These are phyloP conservation scores for Parthenolecanium corni DNA, from an alignment of 2,888 invertebrate species.

Conservation along the genomic window DNA sequence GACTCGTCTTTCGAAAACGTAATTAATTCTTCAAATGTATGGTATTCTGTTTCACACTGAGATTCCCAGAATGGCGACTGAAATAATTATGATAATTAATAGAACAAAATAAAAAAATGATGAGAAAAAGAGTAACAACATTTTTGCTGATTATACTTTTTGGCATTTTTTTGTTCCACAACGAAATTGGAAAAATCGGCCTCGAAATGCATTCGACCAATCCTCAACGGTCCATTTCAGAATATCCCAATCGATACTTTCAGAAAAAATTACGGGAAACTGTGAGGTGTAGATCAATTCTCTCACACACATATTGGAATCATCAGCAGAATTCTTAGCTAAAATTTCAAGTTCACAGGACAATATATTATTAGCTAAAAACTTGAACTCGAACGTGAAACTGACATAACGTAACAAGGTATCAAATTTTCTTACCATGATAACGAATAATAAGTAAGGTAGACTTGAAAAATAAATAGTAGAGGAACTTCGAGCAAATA, in stretches of 20 bases:
- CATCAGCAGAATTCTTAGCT: no score
- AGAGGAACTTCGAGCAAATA: no score
- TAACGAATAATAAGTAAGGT: no score
- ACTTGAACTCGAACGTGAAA: no score
- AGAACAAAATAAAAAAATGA: neutral
- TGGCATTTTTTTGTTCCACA: slow-evolving; percentile 8
- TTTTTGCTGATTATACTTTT: slow-evolving; percentile 15
- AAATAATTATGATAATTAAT: no score
- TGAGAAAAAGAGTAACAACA: neutral
- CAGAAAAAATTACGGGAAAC: slow-evolving; percentile 31
- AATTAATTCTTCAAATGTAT: slow-evolving; percentile 55
- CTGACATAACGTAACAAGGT: no score
- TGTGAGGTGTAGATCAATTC: slow-evolving; percentile 3
- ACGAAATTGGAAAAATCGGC: slow-evolving; percentile 31
- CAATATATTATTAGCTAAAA: no score
- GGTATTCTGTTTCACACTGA: slow-evolving; percentile 46
- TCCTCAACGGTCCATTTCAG: slow-evolving; percentile 35
- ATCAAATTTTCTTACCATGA: no score
- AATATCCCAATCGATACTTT: slow-evolving; percentile 34
- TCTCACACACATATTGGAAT: neutral
- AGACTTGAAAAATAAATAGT: no score
- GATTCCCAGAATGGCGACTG: slow-evolving; percentile 68
- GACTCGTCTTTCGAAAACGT: slow-evolving; percentile 36
- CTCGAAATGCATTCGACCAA: slow-evolving; percentile 35
- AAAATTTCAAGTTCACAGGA: no score